phyloP scores from a whole-genome alignment of 2,888 invertebrate genomes.

The Anthoptus insignis region DNA sequence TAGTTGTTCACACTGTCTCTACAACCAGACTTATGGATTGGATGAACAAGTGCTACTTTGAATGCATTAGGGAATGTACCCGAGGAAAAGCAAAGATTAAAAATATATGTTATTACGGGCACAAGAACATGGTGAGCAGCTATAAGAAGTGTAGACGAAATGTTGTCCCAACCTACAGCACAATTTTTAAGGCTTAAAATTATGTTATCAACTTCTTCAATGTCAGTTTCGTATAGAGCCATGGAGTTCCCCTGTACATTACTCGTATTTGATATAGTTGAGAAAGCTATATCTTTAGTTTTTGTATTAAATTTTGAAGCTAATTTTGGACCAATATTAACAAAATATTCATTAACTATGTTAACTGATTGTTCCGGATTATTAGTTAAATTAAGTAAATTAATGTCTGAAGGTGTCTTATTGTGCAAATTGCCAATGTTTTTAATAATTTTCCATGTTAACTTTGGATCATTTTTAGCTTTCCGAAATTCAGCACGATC shows the following conservation, averaged over 20 bases:
- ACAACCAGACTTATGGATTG: slow-evolving; percentile 23
- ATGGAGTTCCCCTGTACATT: slow-evolving; percentile 1
- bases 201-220: slow-evolving; percentile 17
- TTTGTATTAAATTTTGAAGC: slow-evolving; percentile 6
- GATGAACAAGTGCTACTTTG: slow-evolving; percentile 22
- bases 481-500: slow-evolving; percentile 24
- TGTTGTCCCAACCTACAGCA: slow-evolving; percentile 20
- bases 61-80: slow-evolving; percentile 13
- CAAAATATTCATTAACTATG: slow-evolving; percentile 18
- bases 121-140: slow-evolving; percentile 4
- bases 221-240: slow-evolving; percentile 19
- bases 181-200: slow-evolving; percentile 20
- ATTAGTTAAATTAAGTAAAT: not conserved
- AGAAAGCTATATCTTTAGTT: not conserved
- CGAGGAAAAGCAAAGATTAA: slow-evolving; percentile 20
- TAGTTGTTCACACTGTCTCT: slow-evolving; percentile 28
- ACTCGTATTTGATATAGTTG: no score
- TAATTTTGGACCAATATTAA: slow-evolving; percentile 3
- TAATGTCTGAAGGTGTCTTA: not conserved
- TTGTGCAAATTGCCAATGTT: slow-evolving; percentile 1
- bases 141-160: slow-evolving; percentile 14
- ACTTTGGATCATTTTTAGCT: slow-evolving; percentile 10
- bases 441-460: slow-evolving; percentile 29
- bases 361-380: slow-evolving; percentile 4
- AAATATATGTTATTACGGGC: slow-evolving; percentile 14